Conservation (phyloP, 2,797 vertebrate species). For the Ceryle rudis region DNA sequence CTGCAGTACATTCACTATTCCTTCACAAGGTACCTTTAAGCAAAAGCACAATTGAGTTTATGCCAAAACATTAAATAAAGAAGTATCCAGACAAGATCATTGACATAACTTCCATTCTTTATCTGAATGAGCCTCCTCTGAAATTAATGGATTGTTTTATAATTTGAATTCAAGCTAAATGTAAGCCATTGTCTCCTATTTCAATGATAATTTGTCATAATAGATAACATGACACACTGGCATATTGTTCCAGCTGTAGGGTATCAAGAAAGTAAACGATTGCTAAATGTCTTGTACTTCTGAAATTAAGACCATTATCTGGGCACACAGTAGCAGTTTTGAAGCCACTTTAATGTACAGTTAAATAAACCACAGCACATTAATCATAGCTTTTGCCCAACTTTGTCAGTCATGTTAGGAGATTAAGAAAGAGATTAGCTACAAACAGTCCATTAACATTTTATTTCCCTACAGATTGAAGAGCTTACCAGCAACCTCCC, state of each 20-base stretch:
- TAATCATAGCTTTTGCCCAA: neutral
- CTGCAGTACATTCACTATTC: neutral
- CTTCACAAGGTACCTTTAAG: neutral
- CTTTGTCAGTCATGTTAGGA: neutral
- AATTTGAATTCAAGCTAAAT: neutral
- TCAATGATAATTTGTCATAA: neutral
- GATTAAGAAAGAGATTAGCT: neutral
- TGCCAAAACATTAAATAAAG: neutral
- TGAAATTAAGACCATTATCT: neutral
- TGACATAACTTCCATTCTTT: neutral
- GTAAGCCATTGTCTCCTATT: neutral
- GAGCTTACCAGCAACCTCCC: conserved; percentile 94
- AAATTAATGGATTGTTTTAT: neutral
- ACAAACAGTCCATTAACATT: neutral
- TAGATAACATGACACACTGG: neutral
- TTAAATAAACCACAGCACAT: neutral
- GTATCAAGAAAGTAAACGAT: neutral
- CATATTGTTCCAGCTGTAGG: neutral
- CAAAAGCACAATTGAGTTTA: neutral
- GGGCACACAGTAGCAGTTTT: neutral
- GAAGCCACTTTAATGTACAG: neutral
- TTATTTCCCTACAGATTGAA: conserved; percentile 86
- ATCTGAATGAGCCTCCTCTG: neutral
- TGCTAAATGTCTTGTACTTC: neutral
- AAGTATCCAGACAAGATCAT: neutral